Percentiles rank a stretch among this genome's conserved stretches.
phyloP scores from a whole-genome alignment of 2,113 vertebrate species.

The Butorides virescens region DNA sequence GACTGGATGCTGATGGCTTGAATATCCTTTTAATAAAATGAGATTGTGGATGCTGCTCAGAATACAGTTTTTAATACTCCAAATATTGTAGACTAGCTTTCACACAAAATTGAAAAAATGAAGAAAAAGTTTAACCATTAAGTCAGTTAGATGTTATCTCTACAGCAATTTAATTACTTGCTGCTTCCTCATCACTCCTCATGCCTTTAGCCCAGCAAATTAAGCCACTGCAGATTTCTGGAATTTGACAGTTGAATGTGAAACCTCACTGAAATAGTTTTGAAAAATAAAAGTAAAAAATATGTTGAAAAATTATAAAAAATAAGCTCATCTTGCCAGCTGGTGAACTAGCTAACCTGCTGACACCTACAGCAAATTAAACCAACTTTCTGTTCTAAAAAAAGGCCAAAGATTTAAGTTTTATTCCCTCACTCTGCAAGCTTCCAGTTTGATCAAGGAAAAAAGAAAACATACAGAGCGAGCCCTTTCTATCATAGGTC shows the following conservation, averaged over 20 bases:
- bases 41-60: background rate
- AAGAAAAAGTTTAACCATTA: conserved; percentile 1
- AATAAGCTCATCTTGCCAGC: background rate
- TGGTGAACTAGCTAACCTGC: background rate
- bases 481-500: background rate
- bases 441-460: background rate
- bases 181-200: background rate
- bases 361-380: background rate
- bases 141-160: conserved; percentile 1
- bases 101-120: background rate
- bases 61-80: background rate
- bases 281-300: background rate
- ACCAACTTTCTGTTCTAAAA: background rate
- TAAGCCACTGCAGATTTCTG: background rate
- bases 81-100: background rate
- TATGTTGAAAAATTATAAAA: background rate
- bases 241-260: background rate
- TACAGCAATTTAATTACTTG: conserved; percentile 33
- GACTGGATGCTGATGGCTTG: background rate
- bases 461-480: background rate
- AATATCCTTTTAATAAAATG: background rate
- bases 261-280: background rate
- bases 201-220: background rate
- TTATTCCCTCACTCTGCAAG: background rate
- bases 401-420: background rate